A percentile compares a stretch with the other conserved stretches of the same genome.
These are phyloP conservation scores for Pelochelys cantorii DNA, from an alignment of 2,797 vertebrate genomes.

Conservation along the genomic window DNA sequence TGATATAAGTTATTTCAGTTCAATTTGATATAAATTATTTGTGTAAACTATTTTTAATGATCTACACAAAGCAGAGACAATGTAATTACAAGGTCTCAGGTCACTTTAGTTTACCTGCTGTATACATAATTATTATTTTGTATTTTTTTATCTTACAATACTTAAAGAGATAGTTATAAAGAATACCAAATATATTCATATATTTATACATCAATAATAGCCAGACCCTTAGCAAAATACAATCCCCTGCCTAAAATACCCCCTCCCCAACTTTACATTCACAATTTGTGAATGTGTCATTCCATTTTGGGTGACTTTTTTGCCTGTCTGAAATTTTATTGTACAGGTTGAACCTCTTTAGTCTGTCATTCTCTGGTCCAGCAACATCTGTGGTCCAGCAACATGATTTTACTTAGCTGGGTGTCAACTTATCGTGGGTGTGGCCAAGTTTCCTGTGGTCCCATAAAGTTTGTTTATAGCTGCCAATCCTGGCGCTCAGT, in stretches of 20 bases:
- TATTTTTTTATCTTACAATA: not conserved
- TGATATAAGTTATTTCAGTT: conserved; percentile 35
- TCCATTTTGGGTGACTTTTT: not conserved
- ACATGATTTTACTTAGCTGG: no score
- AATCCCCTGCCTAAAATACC: no score
- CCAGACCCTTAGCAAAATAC: not conserved
- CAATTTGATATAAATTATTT: conserved; percentile 18
- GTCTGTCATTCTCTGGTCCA: no score
- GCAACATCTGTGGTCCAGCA: no score
- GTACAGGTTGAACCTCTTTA: not conserved
- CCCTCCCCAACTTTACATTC: not conserved
- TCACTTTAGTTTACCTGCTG: conserved; percentile 42
- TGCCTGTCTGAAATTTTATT: not conserved
- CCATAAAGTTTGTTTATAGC: no score
- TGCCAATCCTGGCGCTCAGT: no score
- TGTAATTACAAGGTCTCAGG: not conserved
- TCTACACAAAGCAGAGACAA: conserved; percentile 42
- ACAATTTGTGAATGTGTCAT: not conserved
- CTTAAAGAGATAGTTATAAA: not conserved
- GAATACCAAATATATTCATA: not conserved
- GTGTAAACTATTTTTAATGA: conserved; percentile 40
- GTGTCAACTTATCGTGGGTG: no score
- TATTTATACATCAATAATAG: conserved; percentile 27
- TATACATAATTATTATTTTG: conserved; percentile 23
- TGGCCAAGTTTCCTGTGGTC: no score